Base-by-base conservation (phyloP, 2,113 vertebrate genomes). In the Siphamia tubifer region DNA sequence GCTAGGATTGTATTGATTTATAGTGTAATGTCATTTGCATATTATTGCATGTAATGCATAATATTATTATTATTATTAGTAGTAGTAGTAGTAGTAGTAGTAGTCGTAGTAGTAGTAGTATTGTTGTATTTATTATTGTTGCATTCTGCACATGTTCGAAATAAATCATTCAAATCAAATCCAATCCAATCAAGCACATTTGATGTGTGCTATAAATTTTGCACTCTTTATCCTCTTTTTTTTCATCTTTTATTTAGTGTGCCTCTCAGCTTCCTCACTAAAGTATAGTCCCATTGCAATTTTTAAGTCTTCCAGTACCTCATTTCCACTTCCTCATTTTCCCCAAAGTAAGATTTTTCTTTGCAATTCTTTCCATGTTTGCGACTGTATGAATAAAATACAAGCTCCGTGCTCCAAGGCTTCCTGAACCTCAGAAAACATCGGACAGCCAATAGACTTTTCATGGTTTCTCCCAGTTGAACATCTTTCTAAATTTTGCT, bases 311-410 rank as follows among this genome's bases (percentile, higher is more conserved):
- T 4, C 17, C 10, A 27, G 21, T 35, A n/a, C 28, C 25, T 57
- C 17, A 58, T 2, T 38, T 56, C 4, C 16, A 23, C 20, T 34
- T 55, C 35, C 49, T 34, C 32, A 49, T 61, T 67, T 81, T 30
- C 38, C 40, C 20, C 20, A 15, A 8, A 5, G 40, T 19, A 27
- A 28, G 30, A 6, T 43, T 62, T 71, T 56, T 52, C 30, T 71
- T 74, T 70, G 58, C 53, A 31, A 19, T 17, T 47, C 31, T 39
- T 67, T 65, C 65, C 28, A 27, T 72, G 40, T 75, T 78, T 79
- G 75, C 54, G 58, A 36, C 34, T n/a, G 43, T 56, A 85, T 84
- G 63, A 90, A 90, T 87, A 77, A 90, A 88, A 79, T 39, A 87
- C 23, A 32, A 85, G 31, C 25, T 38, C 20, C 23, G 3, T 0